Percentiles rank a stretch among this genome's conserved stretches.
These are phyloP conservation scores for Columba guinea DNA, from an alignment of 2,797 vertebrate genomes.

Conservation along the genomic window DNA sequence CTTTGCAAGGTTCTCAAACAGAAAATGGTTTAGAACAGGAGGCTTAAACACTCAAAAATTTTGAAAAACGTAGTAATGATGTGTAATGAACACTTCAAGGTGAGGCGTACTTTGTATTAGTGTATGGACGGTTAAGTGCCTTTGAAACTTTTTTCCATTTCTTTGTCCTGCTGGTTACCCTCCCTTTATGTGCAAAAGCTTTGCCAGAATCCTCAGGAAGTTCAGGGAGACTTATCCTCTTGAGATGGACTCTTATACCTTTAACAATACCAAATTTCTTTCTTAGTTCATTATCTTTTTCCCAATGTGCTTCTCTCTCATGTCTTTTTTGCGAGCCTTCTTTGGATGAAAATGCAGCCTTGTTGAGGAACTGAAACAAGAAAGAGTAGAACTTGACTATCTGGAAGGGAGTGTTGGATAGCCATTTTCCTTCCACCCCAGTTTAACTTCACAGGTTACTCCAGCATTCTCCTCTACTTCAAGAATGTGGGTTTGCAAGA, in stretches of 20 bases:
- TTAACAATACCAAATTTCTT: neutral
- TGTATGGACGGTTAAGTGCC: neutral
- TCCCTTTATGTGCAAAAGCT: neutral
- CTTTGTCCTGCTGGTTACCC: neutral
- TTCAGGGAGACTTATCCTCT: neutral
- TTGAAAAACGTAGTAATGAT: neutral
- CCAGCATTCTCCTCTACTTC: neutral
- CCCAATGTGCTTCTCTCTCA: fast-evolving
- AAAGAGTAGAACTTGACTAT: neutral
- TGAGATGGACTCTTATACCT: constrained; percentile 4
- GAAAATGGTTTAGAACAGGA: neutral
- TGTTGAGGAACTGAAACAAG: neutral
- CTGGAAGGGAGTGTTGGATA: neutral
- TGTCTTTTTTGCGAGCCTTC: neutral
- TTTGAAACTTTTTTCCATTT: neutral
- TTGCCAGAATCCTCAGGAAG: neutral
- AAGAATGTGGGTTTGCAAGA: neutral
- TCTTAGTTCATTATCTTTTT: neutral
- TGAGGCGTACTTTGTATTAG: neutral
- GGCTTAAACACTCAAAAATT: neutral
- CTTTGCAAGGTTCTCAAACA: too few relatives aligned
- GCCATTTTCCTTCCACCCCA: neutral
- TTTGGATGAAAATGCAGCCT: neutral
- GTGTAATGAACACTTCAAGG: neutral
- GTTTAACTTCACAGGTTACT: neutral